Percentiles rank a stretch among this genome's conserved stretches.
These are phyloP conservation scores for Anoplopoma fimbria DNA, from an alignment of 2,113 vertebrate genomes.

Conservation along the genomic window DNA sequence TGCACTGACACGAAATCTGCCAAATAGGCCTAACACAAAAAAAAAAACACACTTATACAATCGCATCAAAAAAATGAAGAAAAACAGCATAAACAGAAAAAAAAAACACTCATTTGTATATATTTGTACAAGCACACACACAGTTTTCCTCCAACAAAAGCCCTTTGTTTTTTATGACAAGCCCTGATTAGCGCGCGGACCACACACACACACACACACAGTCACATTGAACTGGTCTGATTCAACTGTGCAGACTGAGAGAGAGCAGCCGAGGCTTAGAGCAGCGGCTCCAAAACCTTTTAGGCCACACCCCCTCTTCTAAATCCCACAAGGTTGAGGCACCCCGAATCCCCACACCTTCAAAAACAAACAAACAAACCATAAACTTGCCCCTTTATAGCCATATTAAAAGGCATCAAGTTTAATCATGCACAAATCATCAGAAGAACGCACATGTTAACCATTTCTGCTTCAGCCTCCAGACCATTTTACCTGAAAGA, in stretches of 20 bases:
- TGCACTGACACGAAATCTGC: slow-evolving; percentile 58
- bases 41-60: slow-evolving; percentile 26
- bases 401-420: background rate
- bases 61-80: slow-evolving; percentile 16
- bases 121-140: background rate
- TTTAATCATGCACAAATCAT: background rate
- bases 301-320: background rate
- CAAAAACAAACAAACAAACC: too few species aligned
- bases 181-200: slow-evolving; percentile 54
- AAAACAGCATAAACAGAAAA: slow-evolving; percentile 12
- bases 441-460: background rate
- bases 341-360: background rate
- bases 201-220: slow-evolving; percentile 53
- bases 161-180: slow-evolving; percentile 66
- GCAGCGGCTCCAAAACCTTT: background rate
- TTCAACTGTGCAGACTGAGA: slow-evolving; percentile 13
- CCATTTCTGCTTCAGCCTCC: background rate
- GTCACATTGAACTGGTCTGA: slow-evolving; percentile 25
- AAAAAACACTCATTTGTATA: slow-evolving; percentile 3
- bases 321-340: background rate
- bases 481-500: background rate
- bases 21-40: slow-evolving; percentile 46
- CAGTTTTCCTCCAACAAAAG: slow-evolving; percentile 58
- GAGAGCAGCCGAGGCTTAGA: slow-evolving; percentile 4
- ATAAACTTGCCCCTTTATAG: background rate